Base-by-base conservation (phyloP, 2,888 invertebrate species). In the Quadroppia sp. region DNA sequence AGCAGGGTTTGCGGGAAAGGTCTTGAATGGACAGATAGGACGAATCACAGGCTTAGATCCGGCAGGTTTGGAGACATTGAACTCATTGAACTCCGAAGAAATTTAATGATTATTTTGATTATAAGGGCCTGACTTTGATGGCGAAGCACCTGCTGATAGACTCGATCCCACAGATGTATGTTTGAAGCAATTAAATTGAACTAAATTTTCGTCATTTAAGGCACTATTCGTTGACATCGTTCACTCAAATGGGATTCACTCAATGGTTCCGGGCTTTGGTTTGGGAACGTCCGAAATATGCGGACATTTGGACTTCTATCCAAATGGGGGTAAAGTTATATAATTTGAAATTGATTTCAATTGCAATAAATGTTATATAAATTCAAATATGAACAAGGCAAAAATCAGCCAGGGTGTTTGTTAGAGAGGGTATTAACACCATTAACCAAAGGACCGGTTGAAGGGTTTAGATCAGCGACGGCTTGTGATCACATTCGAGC, bases 171-270 rank as follows among this genome's bases (percentile, higher is more conserved):
- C 87, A 0, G 94, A 94, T 81, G 94, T 53, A 53, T n/a, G 11
- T 53, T 20, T 50, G n/a, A 50, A 13, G 23, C 20, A 6, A 17
- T 53, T 53, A 11, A 23, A 4, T 53, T 20, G 23, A 6, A 17
- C 3, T 53, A 20, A 20, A 17, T n/a, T 20, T 6, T 53, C 53
- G 3, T 11, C n/a, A 11, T 42, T 42, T 42, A 20, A 53, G 53
- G 94, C 94, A 0, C 86, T 88, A 78, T 87, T 94, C 78, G 94
- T 94, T 0, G 94, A 94, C 82, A 91, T 92, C 74, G 93, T 94
- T 79, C 94, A 94, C 81, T 92, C 94, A 0, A 92, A 94, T 6
- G 72, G 59, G 17, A n/a, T 20, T n/a, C 59, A 40, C 4, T n/a
- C n/a, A n/a, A 13, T 59, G 13, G 17, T 59, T 13, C 36, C 40